Conservation (phyloP, 2,888 invertebrate species). For the Microctonus hyperodae region DNA sequence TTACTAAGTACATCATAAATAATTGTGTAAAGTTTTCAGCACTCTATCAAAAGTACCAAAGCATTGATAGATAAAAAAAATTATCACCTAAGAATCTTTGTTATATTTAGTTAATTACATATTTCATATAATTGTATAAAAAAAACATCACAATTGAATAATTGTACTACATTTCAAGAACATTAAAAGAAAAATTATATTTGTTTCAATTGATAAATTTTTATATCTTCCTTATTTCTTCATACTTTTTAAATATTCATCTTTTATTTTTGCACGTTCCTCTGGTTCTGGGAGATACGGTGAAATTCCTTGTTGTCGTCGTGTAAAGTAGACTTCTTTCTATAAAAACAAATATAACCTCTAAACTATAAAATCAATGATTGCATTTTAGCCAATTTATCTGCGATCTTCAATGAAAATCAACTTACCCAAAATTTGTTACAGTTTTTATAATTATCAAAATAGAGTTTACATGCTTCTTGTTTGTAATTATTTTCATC, state of each 20-base stretch:
- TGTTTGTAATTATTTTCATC: slow-evolving; percentile 73
- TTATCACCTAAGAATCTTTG: neutral
- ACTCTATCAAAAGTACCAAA: slow-evolving; percentile 11
- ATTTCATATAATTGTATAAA: neutral
- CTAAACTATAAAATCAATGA: neutral
- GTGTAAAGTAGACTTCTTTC: slow-evolving; percentile 68
- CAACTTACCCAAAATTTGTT: slow-evolving; percentile 80
- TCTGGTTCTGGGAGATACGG: slow-evolving; percentile 75
- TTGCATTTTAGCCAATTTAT: neutral
- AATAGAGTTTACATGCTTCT: slow-evolving; percentile 72
- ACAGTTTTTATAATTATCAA: slow-evolving; percentile 81
- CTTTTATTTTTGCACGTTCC: slow-evolving; percentile 74
- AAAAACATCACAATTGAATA: neutral
- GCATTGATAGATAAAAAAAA: slow-evolving; percentile 7
- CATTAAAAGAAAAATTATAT: slow-evolving; percentile 26
- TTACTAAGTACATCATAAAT: neutral
- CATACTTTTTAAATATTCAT: slow-evolving; percentile 65
- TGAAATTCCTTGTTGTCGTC: slow-evolving; percentile 70
- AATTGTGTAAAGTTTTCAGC: neutral
- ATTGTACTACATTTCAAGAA: neutral
- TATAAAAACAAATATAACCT: slow-evolving; percentile 57
- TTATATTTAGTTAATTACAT: slow-evolving; percentile 6
- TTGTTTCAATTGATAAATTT: slow-evolving; percentile 21
- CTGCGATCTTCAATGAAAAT: too few species aligned
- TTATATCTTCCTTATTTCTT: slow-evolving; percentile 17